Base-by-base conservation (phyloP, 2,113 vertebrate genomes). In the Anolis sagrei region DNA sequence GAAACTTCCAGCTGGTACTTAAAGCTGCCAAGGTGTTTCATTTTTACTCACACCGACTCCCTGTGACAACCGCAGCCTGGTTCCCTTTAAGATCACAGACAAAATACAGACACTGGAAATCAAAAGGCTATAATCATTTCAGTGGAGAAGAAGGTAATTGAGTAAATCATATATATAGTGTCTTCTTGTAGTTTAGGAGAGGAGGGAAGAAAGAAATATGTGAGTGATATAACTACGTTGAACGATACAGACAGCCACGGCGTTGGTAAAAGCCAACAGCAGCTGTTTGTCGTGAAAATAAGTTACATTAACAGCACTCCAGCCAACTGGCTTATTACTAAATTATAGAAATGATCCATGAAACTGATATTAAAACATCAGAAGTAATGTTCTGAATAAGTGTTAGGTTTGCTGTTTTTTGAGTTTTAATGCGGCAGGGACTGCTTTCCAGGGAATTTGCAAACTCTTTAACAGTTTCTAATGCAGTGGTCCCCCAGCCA, bases 261-360 rank as follows among this genome's bases (percentile, higher is more conserved):
- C 89, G 93, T 2, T 92, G 89, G 86, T 85, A 93, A 92, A 75
- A 94, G 90, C 76, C 87, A 93, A 93, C 82, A 92, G 83, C 87
- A 93, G 87, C 81, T 93, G 86, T 92, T 95, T 95, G 94, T 94
- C 90, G 92, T 92, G 89, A 93, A 94, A 94, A 88, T 86, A 94
- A 90, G 77, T 93, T 93, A 92, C n/a, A 93, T 82, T 92, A 92
- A 92, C 70, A 81, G 86, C 92, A 92, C 89, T 82, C 83, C 91
- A 91, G 90, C 80, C 91, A 90, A 92, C 91, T 90, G 89, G 86
- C 86, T 81, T 86, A 94, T 94, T 92, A 92, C 94, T 92, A 95
- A 95, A 94, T 95, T 93, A 95, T 92, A 87, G 89, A 79, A 90
- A 93, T 93, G 78, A 92, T 94, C 83, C 87, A 95, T 92, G 92